Evolutionary conservation across 2,113 vertebrate genomes (phyloP), one percentile per base, ranked within the genome.

Genomic region (Hippocampus zosterae): DNA sequence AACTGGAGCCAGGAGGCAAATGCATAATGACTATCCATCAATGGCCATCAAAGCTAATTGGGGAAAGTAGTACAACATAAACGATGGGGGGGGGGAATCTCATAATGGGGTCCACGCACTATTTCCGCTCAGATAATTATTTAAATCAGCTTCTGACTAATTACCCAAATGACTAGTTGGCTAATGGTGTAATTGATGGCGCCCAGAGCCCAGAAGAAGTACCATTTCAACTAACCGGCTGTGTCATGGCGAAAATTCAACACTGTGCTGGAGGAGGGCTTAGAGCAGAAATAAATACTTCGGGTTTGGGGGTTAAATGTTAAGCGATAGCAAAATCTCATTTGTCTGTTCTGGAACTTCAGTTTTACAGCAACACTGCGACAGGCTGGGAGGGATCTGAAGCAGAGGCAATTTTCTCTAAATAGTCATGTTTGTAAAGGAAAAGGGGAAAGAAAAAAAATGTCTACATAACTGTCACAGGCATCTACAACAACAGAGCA

Each of bases 181-280:
- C 73, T 82, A 83, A 82, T 87, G 81, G 80, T 87, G 86, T 81
- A 85, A 88, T 85, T 83, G 85, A 79, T 69, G 70, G 80, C 78
- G 80, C 70, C 29, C 23, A 70, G 42, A 76, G 76, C 81, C 78
- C 67, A 66, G 81, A 72, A 70, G 80, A 75, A 77, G 77, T 25
- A 7, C 42, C 44, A 41, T 78, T 40, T 82, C 59, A 83, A 79
- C 84, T n/a, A 83, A 81, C 41, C 68, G 41, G 78, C 73, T 85
- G 52, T 76, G 78, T 59, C 57, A 67, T 19, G 76, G 8, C 64
- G 41, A 68, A 74, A 78, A 82, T 64, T 65, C n/a, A 68, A 71
- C 69, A 16, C 27, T 0, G n/a, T 71, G 78, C 83, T 75, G 69
- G 44, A 68, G 75, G 79, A 79, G 71, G 66, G 71, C 70, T 81